Base-by-base conservation (phyloP, 2,888 invertebrate genomes). In the Ophioninae sp. region DNA sequence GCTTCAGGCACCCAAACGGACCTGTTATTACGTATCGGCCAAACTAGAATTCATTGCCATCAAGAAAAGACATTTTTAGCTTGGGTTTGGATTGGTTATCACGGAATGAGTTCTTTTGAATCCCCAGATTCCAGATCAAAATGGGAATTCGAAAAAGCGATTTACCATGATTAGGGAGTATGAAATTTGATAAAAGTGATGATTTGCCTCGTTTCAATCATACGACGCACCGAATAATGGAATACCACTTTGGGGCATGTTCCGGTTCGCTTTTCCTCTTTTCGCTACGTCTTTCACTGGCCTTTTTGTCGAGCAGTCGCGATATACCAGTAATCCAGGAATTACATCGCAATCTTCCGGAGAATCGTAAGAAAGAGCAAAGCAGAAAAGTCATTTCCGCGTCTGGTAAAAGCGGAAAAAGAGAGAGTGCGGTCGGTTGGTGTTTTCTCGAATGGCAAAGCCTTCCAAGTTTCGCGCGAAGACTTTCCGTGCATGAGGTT, bases 321-420 rank as follows among this genome's bases (percentile, higher is more conserved):
- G n/a, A 20, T 59, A 64, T 64, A 13, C 58, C n/a, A 23, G 39
- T 44, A 61, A 58, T 72, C 65, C 23, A n/a, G 58, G 63, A 81
- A 78, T 71, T 71, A 41, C 67, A 69, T 81, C 58, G 37, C 64
- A 44, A 51, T 17, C 58, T 74, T 81, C 30, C 23, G 30, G 39
- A 77, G 10, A 56, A 65, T 56, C 73, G 56, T 20, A 17, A 13
- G 51, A 71, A 23, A 65, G 13, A 59, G 30, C 30, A 39, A 64
- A 23, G 23, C 5, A 51, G 39, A 69, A 51, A 64, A 51, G 83
- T 78, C 77, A 83, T 83, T 83, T 83, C 81, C 81, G 81, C 65
- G 39, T 73, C 65, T 75, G 74, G 71, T 81, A 75, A 83, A 78
- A 69, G 65, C 44, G 23, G 20, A 9, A 17, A 22, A 39, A 73